Base-by-base conservation (phyloP, 2,888 invertebrate genomes). In the Drosophila dives region DNA sequence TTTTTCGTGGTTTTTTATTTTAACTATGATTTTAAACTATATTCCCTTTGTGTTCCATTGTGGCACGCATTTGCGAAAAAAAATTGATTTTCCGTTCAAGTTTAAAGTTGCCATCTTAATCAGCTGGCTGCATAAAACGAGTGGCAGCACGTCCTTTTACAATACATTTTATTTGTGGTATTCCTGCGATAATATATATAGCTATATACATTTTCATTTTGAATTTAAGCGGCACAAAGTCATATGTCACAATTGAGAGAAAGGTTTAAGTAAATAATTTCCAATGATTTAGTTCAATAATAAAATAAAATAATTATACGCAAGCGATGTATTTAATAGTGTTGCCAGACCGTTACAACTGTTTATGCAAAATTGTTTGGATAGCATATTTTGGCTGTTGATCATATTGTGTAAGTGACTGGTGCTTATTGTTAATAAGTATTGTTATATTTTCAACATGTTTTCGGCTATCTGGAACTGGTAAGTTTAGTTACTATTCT, bases 71-170 rank as follows among this genome's bases (percentile, higher is more conserved):
- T 67, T 55, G 64, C 50, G 36, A 48, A 64, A 69, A 66, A 70
- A 32, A 77, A 79, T 81, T 79, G 79, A 79, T 79, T 79, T 79
- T 79, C 77, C 77, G 60, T 77, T 81, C 58, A 63, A 80, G 71
- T 42, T 20, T 7, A 29, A 54, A 10, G 81, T 55, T 76, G 81
- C 81, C 77, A 80, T 55, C 65, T 61, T 29, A 33, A 12, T 23
- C 77, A 80, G 80, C 80, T 80, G 80, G n/a, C 2, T 15, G 10
- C 10, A 45, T 5, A 32, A 10, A 11, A 11, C 7, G 15, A 45
- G 10, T 75, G 76, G 80, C 76, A 75, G 7, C 75, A 23, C n/a
- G 1, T 11, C 1, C 15, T 20, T 51, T 60, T 29, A 32, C 15
- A 17, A 55, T 11, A 20, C 10, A n/a, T 6, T 23, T 58, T n/a